Percentiles rank a stretch among this genome's conserved stretches.
phyloP scores from a whole-genome alignment of 2,888 invertebrate species.

The Arge pagana region DNA sequence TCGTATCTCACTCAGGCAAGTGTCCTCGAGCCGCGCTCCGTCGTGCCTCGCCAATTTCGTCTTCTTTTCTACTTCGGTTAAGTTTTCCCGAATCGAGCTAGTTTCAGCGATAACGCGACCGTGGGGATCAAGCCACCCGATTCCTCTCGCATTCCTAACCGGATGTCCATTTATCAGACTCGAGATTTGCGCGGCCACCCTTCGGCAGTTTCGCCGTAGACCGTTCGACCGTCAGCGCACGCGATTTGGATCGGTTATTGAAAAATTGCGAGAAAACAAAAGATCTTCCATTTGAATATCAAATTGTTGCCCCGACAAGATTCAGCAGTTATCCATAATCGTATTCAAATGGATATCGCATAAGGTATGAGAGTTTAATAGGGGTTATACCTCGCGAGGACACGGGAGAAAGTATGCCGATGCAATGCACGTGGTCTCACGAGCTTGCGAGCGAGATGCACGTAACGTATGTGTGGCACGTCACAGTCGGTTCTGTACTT shows the following conservation, averaged over 20 bases:
- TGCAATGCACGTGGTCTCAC: background rate
- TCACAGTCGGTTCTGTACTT: constrained; percentile 19
- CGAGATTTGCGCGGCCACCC: no score
- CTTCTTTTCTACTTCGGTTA: no score
- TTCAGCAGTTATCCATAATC: constrained; percentile 54
- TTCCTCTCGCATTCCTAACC: no score
- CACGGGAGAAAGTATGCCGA: constrained; percentile 19
- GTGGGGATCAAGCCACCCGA: background rate
- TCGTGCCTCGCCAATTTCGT: background rate
- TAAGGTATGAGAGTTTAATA: constrained; percentile 51
- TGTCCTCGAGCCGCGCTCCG: background rate
- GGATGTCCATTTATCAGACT: no score
- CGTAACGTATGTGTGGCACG: constrained; percentile 14
- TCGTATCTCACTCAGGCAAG: constrained; percentile 46
- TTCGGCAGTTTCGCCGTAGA: no score
- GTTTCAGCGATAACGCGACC: no score
- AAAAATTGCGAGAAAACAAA: constrained; percentile 51
- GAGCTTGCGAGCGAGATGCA: background rate
- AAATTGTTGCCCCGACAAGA: constrained; percentile 50
- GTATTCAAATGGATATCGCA: constrained; percentile 57
- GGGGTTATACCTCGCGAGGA: constrained; percentile 37
- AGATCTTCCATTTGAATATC: constrained; percentile 56
- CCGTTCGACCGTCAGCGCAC: background rate
- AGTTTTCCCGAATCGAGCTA: no score
- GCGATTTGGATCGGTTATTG: constrained; percentile 36